These are phyloP conservation scores for Acyrthosiphon pisum DNA, from an alignment of 1,140 invertebrate species.

Conservation along the genomic window DNA sequence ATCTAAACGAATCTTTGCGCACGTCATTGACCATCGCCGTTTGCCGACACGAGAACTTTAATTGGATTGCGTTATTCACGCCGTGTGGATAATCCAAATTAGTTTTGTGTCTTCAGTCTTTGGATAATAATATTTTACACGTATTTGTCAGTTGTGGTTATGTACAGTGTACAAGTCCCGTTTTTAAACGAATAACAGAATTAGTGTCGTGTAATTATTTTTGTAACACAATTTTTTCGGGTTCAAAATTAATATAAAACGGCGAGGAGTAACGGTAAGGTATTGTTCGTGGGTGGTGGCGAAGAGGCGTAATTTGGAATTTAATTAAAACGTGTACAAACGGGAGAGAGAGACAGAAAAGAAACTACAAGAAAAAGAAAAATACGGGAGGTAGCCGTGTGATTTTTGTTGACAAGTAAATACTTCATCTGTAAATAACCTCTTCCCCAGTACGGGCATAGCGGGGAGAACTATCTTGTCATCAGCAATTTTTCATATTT, in stretches of 20 bases:
- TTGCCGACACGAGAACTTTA: not conserved
- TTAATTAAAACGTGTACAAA: slow-evolving; percentile 36
- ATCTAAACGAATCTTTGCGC: not conserved
- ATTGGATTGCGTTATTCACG: not conserved
- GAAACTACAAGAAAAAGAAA: not conserved
- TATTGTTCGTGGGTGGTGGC: not conserved
- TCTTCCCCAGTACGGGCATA: not conserved
- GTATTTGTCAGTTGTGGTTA: not conserved
- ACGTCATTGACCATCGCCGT: not conserved
- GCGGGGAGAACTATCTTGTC: not conserved
- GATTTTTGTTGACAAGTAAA: slow-evolving; percentile 18
- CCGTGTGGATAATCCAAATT: not conserved
- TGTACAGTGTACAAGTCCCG: not conserved
- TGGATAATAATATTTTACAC: not conserved
- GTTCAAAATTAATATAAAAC: slow-evolving; percentile 3
- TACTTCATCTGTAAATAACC: slow-evolving; percentile 26
- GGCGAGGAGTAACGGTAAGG: not conserved
- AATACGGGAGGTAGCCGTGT: not conserved
- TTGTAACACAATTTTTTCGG: not conserved
- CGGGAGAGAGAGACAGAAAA: not conserved
- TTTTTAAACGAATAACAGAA: slow-evolving; percentile 1
- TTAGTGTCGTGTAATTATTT: not conserved
- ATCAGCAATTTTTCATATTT: slow-evolving; percentile 15
- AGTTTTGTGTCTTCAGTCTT: not conserved
- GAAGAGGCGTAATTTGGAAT: not conserved